Evolutionary conservation across 1,140 invertebrate species (phyloP).

Genomic region (Eufriesea mexicana): DNA sequence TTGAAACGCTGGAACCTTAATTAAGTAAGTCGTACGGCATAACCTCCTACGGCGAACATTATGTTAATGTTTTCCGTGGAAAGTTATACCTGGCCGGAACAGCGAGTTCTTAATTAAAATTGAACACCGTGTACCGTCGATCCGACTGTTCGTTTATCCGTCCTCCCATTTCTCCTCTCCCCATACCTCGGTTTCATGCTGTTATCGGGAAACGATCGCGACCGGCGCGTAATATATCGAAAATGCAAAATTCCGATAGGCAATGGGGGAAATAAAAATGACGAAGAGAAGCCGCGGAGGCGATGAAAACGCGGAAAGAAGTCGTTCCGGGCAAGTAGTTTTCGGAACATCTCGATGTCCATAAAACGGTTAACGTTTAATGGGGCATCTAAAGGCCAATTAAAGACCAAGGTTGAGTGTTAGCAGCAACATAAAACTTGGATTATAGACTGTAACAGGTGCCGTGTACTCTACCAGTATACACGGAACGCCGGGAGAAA

Average conservation of each 20-base stretch:
- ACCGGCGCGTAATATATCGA: background rate
- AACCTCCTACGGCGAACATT: no score
- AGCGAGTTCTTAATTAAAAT: constrained; percentile 22
- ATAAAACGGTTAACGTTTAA: constrained; percentile 40
- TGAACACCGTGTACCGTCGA: background rate
- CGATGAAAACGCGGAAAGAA: constrained; percentile 9
- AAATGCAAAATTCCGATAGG: background rate
- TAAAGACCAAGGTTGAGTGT: constrained; percentile 26
- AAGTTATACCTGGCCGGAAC: background rate
- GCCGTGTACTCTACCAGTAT: background rate
- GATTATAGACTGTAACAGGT: constrained; percentile 38
- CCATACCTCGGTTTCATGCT: background rate
- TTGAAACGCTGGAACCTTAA: background rate
- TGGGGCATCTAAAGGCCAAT: constrained; percentile 28
- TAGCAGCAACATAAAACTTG: constrained; percentile 34
- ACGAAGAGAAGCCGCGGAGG: background rate
- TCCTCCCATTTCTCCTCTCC: background rate
- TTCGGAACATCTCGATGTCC: constrained; percentile 7
- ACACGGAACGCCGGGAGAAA: background rate
- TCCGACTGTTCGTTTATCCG: background rate
- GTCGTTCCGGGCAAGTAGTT: constrained; percentile 5
- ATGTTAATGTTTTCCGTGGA: background rate
- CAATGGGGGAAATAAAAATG: background rate
- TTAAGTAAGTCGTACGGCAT: background rate
- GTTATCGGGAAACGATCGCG: background rate